Base-by-base conservation (phyloP, 53 echinoderm and acorn worm species). In the Paracentrotus lividus region DNA sequence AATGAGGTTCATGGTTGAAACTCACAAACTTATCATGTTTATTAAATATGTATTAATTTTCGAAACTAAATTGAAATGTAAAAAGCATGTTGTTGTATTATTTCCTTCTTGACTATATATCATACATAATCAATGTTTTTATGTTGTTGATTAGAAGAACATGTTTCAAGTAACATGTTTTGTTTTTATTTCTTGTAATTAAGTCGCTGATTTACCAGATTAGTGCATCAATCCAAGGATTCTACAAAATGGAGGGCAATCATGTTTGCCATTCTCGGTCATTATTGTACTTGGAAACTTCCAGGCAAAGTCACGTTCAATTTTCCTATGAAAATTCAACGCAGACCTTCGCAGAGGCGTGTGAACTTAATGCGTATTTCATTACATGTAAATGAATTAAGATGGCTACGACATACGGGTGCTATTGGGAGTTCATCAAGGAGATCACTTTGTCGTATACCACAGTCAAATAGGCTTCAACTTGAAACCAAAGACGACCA, bases 351-450 rank as follows among this genome's bases (percentile, higher is more conserved):
- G 81, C 81, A n/a, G 24, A 47, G 81, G 81, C 43, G 81, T 81
- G 45, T 47, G 27, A 47, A 45, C n/a, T 47, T 81, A 81, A 81
- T 81, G 47, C 26, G 45, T 81, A 47, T 81, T 81, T 81, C 81
- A 81, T 81, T 81, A 45, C 47, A 33, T 45, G 45, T 81, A 81
- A 81, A 81, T 81, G 81, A 81, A 81, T 81, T 81, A 81, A 81
- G n/a, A 45, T 47, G 81, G n/a, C 20, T 27, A 47, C 81, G 26
- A 81, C 81, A 81, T 9, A 47, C 81, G 45, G 44, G 47, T 3
- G 47, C n/a, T n/a, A n/a, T 81, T 26, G 45, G 47, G 81, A 45
- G 47, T 81, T 81, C 81, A 81, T 81, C 47, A 47, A 26, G 81
- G 45, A 26, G 20, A 26, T n/a, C n/a, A 2, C 24, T 21, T 47